Conservation (phyloP, 1,140 invertebrate species). For the Psilanteris sp. region DNA sequence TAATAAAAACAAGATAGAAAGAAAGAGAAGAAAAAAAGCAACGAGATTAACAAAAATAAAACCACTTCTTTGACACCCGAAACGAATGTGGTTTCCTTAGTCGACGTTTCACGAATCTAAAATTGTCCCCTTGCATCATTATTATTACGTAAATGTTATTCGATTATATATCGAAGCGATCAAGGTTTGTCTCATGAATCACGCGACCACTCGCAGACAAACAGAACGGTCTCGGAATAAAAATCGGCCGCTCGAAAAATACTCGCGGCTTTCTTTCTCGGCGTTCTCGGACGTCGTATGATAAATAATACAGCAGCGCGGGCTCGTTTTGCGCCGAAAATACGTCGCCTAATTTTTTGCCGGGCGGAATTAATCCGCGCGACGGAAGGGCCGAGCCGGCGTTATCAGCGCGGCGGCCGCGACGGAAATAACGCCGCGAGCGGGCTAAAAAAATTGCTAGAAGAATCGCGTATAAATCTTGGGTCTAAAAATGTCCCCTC, state of each 20-base stretch:
- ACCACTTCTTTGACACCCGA: conserved; percentile 9
- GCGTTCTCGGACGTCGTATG: background rate
- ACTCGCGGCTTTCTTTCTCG: conserved; percentile 10
- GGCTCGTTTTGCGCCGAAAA: background rate
- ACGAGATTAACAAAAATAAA: conserved; percentile 9
- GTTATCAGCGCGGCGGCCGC: too few relatives aligned
- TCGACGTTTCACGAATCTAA: conserved; percentile 30
- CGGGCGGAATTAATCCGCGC: too few relatives aligned
- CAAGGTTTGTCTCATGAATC: conserved; percentile 42
- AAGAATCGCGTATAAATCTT: conserved; percentile 68
- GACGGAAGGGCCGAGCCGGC: too few relatives aligned
- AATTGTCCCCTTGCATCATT: conserved; percentile 43
- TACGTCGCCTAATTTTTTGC: too few relatives aligned
- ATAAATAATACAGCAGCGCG: background rate
- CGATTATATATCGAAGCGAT: conserved; percentile 36
- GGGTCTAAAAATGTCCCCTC: conserved; percentile 71
- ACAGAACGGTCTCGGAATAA: conserved; percentile 34
- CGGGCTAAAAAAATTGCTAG: conserved; percentile 49
- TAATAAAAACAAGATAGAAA: too few relatives aligned
- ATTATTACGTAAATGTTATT: conserved; percentile 52
- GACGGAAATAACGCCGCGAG: conserved; percentile 28
- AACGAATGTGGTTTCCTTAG: conserved; percentile 20
- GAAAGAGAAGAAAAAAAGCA: background rate
- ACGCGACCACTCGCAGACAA: conserved; percentile 18
- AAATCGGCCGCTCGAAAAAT: conserved; percentile 17